Evolutionary conservation across 2,888 invertebrate species (phyloP).

Genomic region (Callinectes sapidus): DNA sequence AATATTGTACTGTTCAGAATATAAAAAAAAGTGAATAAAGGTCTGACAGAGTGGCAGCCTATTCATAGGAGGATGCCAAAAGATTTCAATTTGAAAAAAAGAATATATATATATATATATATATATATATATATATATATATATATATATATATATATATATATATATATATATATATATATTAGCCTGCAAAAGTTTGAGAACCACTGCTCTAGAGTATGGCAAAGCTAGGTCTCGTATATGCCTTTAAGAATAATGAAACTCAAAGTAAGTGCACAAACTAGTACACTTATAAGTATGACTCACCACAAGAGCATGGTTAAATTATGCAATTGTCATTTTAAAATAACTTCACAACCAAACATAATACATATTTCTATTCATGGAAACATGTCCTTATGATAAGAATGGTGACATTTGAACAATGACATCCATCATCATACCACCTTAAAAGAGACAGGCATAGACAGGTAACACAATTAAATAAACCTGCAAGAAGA

Average conservation of each 20-base stretch:
- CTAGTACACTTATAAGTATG: neutral
- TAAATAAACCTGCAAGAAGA: neutral
- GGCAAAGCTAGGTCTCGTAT: neutral
- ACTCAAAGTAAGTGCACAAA: neutral
- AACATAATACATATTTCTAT: neutral
- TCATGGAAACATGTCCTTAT: conserved; percentile 8
- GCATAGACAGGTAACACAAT: neutral
- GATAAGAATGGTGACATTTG: neutral
- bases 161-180: too few relatives aligned
- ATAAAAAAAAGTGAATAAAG: too few relatives aligned
- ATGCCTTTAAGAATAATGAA: neutral
- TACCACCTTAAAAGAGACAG: neutral
- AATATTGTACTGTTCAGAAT: too few relatives aligned
- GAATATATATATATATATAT: too few relatives aligned
- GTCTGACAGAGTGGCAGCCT: too few relatives aligned
- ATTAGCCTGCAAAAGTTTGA: too few relatives aligned
- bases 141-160: too few relatives aligned
- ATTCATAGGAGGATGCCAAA: too few relatives aligned
- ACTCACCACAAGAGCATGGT: neutral
- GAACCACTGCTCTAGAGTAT: too few relatives aligned
- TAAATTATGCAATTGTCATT: neutral
- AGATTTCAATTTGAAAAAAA: too few relatives aligned
- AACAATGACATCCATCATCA: neutral
- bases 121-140: too few relatives aligned
- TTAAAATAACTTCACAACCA: conserved; percentile 22